A percentile compares a stretch with the other conserved stretches of the same genome.
phyloP scores from a whole-genome alignment of 92 coral and sea anemone genomes.

The Palythoa grandiflora region DNA sequence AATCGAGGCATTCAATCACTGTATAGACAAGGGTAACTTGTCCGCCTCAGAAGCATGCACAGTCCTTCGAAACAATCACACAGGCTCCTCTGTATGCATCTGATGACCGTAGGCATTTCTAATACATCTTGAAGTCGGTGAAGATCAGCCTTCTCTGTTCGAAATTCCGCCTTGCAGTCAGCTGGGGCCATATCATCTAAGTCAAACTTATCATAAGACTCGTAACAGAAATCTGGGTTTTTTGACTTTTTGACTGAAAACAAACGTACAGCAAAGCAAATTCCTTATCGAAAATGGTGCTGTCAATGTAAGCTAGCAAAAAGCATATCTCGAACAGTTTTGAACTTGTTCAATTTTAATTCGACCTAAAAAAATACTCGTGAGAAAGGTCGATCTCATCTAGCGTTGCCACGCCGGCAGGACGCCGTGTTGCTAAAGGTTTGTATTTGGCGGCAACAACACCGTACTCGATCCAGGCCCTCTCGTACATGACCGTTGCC shows the following conservation, averaged over 20 bases:
- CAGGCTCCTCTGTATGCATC: conserved; percentile 8
- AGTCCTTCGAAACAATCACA: conserved; percentile 18
- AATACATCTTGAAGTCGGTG: conserved; percentile 30
- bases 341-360: conserved; percentile 47
- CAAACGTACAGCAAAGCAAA: conserved; percentile 34
- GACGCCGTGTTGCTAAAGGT: neutral
- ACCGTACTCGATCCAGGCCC: conserved; percentile 25
- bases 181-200: conserved; percentile 34
- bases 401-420: neutral
- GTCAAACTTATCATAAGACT: conserved; percentile 33
- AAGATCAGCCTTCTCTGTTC: conserved; percentile 46
- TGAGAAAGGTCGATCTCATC: neutral
- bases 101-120: conserved; percentile 8
- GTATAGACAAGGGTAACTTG: conserved; percentile 17
- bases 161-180: conserved; percentile 52
- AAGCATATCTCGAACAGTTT: conserved; percentile 54
- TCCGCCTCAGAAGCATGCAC: conserved; percentile 14
- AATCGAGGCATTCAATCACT: conserved; percentile 15
- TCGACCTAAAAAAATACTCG: neutral
- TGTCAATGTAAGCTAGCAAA: conserved; percentile 37
- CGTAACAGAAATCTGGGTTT: conserved; percentile 46
- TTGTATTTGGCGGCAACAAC: conserved; percentile 48
- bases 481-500: conserved; percentile 10
- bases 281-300: conserved; percentile 25
- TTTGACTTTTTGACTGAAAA: conserved; percentile 35